Evolutionary conservation across 2,797 vertebrate species (phyloP).

Genomic region (Oryzias sinensis): DNA sequence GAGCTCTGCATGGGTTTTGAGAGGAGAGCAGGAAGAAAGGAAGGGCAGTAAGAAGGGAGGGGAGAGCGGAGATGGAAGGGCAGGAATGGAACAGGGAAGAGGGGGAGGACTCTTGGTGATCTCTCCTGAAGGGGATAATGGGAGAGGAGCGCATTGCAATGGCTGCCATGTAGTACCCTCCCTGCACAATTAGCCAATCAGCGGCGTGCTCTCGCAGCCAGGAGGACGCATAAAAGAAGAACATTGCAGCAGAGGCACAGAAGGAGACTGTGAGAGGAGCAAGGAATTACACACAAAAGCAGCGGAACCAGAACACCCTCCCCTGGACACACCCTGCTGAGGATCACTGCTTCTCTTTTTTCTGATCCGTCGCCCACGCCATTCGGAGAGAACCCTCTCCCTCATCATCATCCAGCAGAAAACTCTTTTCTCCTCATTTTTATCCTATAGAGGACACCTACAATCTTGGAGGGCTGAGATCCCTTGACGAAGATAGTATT

Average conservation of each 20-base stretch:
- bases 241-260: conserved; percentile 87
- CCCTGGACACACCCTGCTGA: conserved; percentile 86
- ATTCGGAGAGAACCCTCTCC: conserved; percentile 81
- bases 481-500: conserved; percentile 72
- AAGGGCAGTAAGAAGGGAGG: conserved; percentile 68
- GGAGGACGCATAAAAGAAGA: conserved; percentile 87
- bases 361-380: conserved; percentile 81
- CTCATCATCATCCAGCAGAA: conserved; percentile 79
- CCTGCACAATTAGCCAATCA: conserved; percentile 87
- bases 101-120: conserved; percentile 66
- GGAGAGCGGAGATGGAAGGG: conserved; percentile 72
- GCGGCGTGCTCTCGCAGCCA: conserved; percentile 77
- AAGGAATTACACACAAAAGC: conserved; percentile 80
- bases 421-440: conserved; percentile 80
- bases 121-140: conserved; percentile 85
- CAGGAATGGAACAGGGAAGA: conserved; percentile 65
- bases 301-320: conserved; percentile 80
- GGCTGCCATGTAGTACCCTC: conserved; percentile 84
- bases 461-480: conserved; percentile 79
- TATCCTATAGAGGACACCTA: conserved; percentile 81
- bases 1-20: conserved; percentile 64
- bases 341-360: conserved; percentile 82
- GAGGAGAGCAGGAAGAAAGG: conserved; percentile 72
- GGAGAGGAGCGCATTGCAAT: conserved; percentile 82
- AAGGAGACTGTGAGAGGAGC: conserved; percentile 83